These are phyloP conservation scores for Rhynchotus rufescens DNA, from an alignment of 2,797 vertebrate genomes.

Conservation along the genomic window DNA sequence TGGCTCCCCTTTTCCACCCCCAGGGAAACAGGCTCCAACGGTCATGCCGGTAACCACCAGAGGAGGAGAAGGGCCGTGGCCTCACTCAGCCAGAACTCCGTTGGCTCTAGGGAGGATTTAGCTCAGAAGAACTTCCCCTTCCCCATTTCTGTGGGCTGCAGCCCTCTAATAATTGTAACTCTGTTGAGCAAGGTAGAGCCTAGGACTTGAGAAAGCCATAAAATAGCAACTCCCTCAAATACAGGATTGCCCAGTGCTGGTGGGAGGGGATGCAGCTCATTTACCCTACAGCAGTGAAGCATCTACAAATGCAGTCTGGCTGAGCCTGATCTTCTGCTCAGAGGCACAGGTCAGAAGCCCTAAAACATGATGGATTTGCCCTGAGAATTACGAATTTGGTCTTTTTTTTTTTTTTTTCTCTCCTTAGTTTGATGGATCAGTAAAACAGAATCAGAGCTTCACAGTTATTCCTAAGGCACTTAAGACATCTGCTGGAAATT, in stretches of 20 bases:
- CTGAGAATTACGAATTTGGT: background rate
- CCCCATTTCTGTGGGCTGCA: background rate
- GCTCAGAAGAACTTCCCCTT: background rate
- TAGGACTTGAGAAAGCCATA: background rate
- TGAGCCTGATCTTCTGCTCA: background rate
- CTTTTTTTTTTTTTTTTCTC: background rate
- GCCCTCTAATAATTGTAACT: background rate
- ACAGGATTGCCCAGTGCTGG: rapidly evolving
- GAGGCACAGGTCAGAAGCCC: background rate
- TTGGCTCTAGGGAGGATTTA: background rate
- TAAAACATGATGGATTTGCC: background rate
- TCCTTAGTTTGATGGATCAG: background rate
- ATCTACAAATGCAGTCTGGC: background rate
- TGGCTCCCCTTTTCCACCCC: background rate
- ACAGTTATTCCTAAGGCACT: constrained; percentile 29
- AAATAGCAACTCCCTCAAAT: background rate
- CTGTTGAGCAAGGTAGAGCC: background rate
- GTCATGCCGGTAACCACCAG: background rate
- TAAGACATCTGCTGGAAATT: constrained; percentile 69
- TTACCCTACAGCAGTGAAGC: background rate
- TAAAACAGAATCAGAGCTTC: background rate
- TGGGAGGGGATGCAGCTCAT: background rate
- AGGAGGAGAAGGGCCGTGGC: background rate
- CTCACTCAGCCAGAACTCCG: background rate
- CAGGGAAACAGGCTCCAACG: background rate